Conservation (phyloP, 2,113 vertebrate genomes). For the Corydoras sp. region DNA sequence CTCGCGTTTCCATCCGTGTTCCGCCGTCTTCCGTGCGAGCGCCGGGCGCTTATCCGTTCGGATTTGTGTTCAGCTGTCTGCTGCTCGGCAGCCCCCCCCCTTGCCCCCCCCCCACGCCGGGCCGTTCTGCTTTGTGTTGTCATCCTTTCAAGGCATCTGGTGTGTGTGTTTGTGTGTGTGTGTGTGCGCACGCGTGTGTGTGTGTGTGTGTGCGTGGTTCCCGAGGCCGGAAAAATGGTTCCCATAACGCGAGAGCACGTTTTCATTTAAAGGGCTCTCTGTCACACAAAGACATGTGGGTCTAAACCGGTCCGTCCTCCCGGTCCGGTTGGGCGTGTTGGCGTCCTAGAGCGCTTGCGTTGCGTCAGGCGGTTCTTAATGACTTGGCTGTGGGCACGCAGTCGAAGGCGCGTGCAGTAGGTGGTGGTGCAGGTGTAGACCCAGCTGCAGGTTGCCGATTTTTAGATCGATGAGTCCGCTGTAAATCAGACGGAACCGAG, state of each 20-base stretch:
- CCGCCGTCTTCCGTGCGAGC: constrained; percentile 14
- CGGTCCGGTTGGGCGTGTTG: constrained; percentile 49
- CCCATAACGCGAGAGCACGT: not conserved
- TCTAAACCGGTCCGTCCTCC: constrained; percentile 51
- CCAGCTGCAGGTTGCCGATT: not conserved
- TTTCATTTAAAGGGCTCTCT: constrained; percentile 55
- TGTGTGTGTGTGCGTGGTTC: constrained; percentile 16
- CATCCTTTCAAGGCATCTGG: constrained; percentile 44
- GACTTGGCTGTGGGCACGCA: not conserved
- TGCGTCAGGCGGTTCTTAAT: not conserved
- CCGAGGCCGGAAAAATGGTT: constrained; percentile 11
- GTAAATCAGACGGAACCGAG: constrained; percentile 24
- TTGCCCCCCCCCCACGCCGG: constrained; percentile 24
- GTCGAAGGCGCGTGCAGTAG: not conserved
- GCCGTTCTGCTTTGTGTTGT: constrained; percentile 48
- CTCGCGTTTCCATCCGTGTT: constrained; percentile 2
- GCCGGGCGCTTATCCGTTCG: constrained; percentile 52
- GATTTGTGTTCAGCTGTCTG: constrained; percentile 71
- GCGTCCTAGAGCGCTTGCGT: constrained; percentile 34
- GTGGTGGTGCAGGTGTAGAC: not conserved
- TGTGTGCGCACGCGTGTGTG: not conserved
- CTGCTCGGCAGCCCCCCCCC: constrained; percentile 48
- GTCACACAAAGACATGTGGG: constrained; percentile 2
- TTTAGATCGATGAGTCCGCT: not conserved
- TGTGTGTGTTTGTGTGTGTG: constrained; percentile 24